Evolutionary conservation across 1,140 invertebrate species (phyloP).

Genomic region (Drepana arcuata): DNA sequence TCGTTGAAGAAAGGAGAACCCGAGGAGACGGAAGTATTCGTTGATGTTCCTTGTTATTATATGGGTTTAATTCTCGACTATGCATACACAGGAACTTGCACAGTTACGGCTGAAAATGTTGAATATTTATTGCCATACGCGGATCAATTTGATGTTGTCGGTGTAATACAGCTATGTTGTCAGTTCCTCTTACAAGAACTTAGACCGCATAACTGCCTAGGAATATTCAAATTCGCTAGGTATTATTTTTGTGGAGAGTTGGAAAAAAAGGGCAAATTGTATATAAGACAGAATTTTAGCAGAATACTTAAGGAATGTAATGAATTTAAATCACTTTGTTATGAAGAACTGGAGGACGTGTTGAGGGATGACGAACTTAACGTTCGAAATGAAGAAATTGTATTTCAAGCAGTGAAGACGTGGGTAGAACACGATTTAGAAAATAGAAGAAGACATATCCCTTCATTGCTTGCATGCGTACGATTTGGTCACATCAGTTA

Average conservation of each 20-base stretch:
- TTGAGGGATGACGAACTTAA: constrained; percentile 77
- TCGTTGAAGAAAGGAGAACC: constrained; percentile 69
- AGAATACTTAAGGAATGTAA: constrained; percentile 68
- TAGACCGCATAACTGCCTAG: constrained; percentile 75
- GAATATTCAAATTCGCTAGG: constrained; percentile 80
- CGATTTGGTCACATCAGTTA: constrained; percentile 78
- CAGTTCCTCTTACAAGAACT: constrained; percentile 70
- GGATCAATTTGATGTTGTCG: constrained; percentile 77
- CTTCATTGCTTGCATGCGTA: constrained; percentile 75
- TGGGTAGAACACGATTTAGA: constrained; percentile 74
- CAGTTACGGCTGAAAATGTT: constrained; percentile 74
- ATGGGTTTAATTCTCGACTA: constrained; percentile 76
- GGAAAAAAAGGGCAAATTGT: constrained; percentile 67
- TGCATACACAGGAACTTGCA: constrained; percentile 77
- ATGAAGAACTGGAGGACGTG: constrained; percentile 72
- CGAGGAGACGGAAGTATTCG: constrained; percentile 68
- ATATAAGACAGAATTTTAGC: constrained; percentile 70
- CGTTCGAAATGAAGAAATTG: constrained; percentile 77
- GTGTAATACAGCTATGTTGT: constrained; percentile 78
- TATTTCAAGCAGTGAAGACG: constrained; percentile 76
- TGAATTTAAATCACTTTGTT: constrained; percentile 71
- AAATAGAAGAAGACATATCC: constrained; percentile 69
- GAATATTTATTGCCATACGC: constrained; percentile 74
- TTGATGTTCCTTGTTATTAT: constrained; percentile 65
- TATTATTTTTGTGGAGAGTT: constrained; percentile 78